Evolutionary conservation across 2,888 invertebrate species (phyloP).

Genomic region (Melanophora roralis): DNA sequence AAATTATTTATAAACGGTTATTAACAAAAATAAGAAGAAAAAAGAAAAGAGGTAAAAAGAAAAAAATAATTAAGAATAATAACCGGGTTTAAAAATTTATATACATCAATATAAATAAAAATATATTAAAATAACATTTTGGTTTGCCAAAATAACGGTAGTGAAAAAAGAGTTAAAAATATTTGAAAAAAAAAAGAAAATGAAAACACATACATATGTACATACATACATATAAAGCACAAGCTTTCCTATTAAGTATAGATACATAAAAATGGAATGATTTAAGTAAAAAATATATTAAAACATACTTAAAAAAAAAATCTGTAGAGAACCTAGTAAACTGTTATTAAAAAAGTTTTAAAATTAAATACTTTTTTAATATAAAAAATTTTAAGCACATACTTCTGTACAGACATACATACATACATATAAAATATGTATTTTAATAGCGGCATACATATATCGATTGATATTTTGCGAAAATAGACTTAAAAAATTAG

Average conservation of each 20-base stretch:
- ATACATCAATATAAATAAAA: constrained; percentile 11
- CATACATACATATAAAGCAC: too few species aligned
- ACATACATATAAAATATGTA: too few species aligned
- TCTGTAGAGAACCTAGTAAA: too few species aligned
- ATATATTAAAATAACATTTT: neutral
- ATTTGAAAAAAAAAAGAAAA: constrained; percentile 36
- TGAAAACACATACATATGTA: constrained; percentile 17
- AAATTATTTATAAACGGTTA: constrained; percentile 3
- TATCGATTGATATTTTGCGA: constrained; percentile 69
- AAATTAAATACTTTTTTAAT: too few species aligned
- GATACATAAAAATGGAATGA: constrained; percentile 59
- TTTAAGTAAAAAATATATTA: neutral
- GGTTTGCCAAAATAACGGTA: constrained; percentile 20
- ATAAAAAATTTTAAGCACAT: too few species aligned
- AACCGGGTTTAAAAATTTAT: constrained; percentile 35
- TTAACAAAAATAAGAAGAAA: neutral
- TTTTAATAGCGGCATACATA: constrained; percentile 62
- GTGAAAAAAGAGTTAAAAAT: constrained; percentile 46
- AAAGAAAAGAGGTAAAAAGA: constrained; percentile 17
- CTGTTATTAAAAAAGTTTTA: constrained; percentile 1
- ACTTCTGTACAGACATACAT: too few species aligned
- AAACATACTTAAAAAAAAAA: too few species aligned
- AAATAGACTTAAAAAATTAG: constrained; percentile 21
- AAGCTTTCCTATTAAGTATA: constrained; percentile 28
- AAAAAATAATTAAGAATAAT: constrained; percentile 17